Percentiles rank a stretch among this genome's conserved stretches.
Evolutionary conservation across 2,797 vertebrate genomes (phyloP).

Genomic region (Cryptoblepharus egeriae): DNA sequence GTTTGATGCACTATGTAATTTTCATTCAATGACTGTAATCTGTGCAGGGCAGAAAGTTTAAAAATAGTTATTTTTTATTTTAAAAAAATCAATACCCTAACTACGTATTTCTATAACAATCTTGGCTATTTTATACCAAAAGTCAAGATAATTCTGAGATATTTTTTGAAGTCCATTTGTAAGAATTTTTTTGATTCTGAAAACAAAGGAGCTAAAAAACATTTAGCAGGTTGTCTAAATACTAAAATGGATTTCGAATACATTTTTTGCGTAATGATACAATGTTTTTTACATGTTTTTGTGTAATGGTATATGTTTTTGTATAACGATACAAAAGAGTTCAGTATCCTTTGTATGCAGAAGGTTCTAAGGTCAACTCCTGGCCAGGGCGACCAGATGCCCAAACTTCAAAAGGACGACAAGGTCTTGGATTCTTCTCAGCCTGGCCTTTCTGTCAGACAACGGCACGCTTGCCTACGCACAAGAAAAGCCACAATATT

Average conservation of each 20-base stretch:
- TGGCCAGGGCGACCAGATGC: no score
- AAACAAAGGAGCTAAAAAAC: neutral
- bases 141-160: neutral
- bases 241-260: no score
- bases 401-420: no score
- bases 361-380: no score
- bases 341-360: no score
- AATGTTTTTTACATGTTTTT: no score
- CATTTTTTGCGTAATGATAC: no score
- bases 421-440: no score
- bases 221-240: neutral
- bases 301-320: no score
- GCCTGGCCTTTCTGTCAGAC: no score
- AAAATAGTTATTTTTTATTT: constrained; percentile 36
- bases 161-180: neutral
- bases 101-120: constrained; percentile 27
- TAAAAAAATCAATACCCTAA: constrained; percentile 30
- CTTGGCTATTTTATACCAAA: constrained; percentile 26
- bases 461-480: no score
- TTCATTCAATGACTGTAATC: constrained; percentile 26
- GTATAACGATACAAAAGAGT: neutral
- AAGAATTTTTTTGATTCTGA: neutral
- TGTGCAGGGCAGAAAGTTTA: constrained; percentile 30
- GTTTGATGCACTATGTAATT: constrained; percentile 6
- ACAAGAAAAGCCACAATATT: no score